phyloP scores from a whole-genome alignment of 64 coral and sea anemone species.

The Stylophora pistillata region DNA sequence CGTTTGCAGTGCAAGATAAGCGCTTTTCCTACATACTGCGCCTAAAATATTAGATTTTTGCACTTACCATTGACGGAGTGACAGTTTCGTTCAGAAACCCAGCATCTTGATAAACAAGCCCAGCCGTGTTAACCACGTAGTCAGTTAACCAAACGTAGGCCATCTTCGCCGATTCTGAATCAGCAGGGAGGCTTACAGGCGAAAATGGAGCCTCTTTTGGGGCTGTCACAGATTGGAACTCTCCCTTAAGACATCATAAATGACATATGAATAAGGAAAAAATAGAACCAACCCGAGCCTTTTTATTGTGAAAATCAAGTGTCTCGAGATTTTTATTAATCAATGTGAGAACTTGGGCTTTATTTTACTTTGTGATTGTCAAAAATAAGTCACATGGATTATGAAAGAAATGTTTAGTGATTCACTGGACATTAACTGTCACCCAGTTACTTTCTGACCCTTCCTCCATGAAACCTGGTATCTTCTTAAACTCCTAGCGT shows the following conservation, averaged over 20 bases:
- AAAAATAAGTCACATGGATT: too few relatives aligned
- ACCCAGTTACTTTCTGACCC: too few relatives aligned
- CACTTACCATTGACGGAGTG: conserved; percentile 45
- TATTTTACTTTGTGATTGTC: too few relatives aligned
- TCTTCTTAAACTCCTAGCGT: too few relatives aligned
- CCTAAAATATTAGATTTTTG: background rate
- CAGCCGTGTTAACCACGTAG: conserved; percentile 68
- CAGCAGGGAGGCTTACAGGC: conserved; percentile 35
- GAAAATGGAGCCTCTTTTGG: conserved; percentile 82
- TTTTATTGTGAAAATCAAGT: background rate
- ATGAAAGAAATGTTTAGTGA: too few relatives aligned
- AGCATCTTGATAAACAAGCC: conserved; percentile 65
- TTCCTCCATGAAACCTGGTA: too few relatives aligned
- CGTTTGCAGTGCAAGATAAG: background rate
- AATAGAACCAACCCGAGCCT: background rate
- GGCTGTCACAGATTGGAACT: conserved; percentile 76
- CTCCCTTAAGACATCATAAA: conserved; percentile 57
- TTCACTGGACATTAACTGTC: too few relatives aligned
- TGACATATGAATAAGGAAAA: background rate
- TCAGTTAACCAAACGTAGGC: conserved; percentile 62
- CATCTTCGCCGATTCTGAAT: conserved; percentile 43
- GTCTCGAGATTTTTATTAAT: too few relatives aligned
- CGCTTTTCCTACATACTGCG: too few relatives aligned
- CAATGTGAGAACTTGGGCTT: too few relatives aligned
- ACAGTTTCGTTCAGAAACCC: conserved; percentile 61